Evolutionary conservation across 23 tunicate genomes (phyloP).

Genomic region (Halocynthia roretzi): DNA sequence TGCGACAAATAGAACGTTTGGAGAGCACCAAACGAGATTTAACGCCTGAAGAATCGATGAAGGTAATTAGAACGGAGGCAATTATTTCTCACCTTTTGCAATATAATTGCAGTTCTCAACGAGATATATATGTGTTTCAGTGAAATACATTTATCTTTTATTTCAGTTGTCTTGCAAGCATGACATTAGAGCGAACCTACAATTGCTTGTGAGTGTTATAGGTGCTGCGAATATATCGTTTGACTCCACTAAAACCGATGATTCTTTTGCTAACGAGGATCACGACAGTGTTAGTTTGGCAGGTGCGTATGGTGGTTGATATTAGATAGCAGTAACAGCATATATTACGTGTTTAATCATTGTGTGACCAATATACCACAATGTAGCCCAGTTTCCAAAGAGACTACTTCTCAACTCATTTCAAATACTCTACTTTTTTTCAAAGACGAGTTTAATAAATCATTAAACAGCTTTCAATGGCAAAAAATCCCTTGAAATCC

Average conservation of each 20-base stretch:
- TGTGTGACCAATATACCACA: too few relatives aligned
- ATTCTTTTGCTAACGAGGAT: background rate
- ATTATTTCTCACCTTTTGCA: background rate
- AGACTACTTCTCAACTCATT: too few relatives aligned
- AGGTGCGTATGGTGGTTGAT: too few relatives aligned
- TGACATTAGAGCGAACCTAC: conserved; percentile 23
- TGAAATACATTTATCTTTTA: background rate
- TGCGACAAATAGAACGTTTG: conserved; percentile 65
- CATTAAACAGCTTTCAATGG: too few relatives aligned
- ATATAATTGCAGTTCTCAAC: background rate
- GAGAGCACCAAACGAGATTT: conserved; percentile 43
- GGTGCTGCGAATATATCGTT: conserved; percentile 26
- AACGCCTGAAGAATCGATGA: conserved; percentile 41
- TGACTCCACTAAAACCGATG: conserved; percentile 12
- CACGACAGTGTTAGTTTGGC: background rate
- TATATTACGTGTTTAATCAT: too few relatives aligned
- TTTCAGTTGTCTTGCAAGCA: conserved; percentile 30
- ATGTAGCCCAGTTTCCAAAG: too few relatives aligned
- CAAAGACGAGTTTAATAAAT: too few relatives aligned
- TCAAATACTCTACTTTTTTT: too few relatives aligned
- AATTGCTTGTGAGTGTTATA: conserved; percentile 16
- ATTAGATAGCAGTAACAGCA: too few relatives aligned
- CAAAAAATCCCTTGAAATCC: too few relatives aligned
- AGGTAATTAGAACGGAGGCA: background rate
- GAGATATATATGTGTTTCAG: background rate